Percentiles rank a stretch among this genome's conserved stretches.
phyloP scores from a whole-genome alignment of 2,797 vertebrate genomes.

The Macrochelys suwanniensis region DNA sequence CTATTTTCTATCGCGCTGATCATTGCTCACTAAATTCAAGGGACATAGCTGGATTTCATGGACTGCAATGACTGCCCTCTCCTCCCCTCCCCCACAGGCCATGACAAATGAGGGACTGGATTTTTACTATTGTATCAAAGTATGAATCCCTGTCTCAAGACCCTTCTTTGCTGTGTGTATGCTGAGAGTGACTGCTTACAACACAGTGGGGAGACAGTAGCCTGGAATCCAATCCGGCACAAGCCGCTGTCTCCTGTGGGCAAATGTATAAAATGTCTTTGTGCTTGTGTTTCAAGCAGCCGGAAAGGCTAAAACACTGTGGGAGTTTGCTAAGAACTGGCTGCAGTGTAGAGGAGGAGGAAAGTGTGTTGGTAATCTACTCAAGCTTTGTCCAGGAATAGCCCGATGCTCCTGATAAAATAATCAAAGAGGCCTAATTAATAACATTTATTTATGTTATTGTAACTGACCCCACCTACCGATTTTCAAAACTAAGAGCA shows the following conservation, averaged over 20 bases:
- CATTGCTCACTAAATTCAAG: background rate
- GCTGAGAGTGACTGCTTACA: background rate
- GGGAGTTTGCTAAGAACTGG: accelerated
- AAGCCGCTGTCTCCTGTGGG: background rate
- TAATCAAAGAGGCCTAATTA: background rate
- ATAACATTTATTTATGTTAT: background rate
- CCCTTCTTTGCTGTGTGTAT: background rate
- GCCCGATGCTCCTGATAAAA: background rate
- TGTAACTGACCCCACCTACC: background rate
- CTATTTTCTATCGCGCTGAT: background rate
- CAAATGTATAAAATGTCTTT: background rate
- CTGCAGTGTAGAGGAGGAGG: background rate
- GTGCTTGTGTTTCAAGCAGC: background rate
- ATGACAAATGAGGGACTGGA: too few species aligned
- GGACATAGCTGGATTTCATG: background rate
- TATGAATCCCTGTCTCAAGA: accelerated
- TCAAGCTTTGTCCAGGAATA: background rate
- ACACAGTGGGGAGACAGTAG: background rate
- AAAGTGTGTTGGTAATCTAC: background rate
- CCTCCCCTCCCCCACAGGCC: too few species aligned
- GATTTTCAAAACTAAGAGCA: background rate
- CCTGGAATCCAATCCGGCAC: background rate
- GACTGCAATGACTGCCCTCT: too few species aligned
- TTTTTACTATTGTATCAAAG: background rate
- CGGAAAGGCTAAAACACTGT: background rate